Base-by-base conservation (phyloP, 1,140 invertebrate species). In the Lordiphosa mommai region DNA sequence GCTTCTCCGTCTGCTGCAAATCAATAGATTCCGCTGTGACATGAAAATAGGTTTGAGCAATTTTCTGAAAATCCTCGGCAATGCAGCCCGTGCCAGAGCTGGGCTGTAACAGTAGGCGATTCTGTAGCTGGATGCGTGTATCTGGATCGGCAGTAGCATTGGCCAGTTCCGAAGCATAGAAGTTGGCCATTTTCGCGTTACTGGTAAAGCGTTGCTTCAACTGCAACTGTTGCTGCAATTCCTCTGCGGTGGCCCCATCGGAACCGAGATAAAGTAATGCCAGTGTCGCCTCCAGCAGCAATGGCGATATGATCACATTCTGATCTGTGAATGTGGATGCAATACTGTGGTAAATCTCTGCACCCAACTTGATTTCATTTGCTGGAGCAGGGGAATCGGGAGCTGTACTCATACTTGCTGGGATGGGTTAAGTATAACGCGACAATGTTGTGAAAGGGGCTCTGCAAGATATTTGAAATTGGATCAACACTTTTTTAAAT, bases 161-260 rank as follows among this genome's bases (percentile, higher is more conserved):
- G 1, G 56, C 60, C 16, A 88, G 30, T 29, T 79, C 66, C 0
- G 60, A 48, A 8, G 86, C 86, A 70, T 61, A 88, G 32, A 68
- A 88, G 16, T 84, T 88, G 12, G 86, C 86, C 86, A 88, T 88
- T 63, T 88, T 88, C n/a, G 82, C 82, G 49, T 88, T 88, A 53
- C 68, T 88, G n/a, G 63, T 41, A 27, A 80, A 88, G 9, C 82
- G 86, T 10, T 85, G 40, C 56, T 84, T 69, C 8, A 88, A 38
- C 16, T 82, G 29, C 30, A 88, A 12, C 8, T 64, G 14, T 0
- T 53, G 51, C 34, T 88, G 65, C 27, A 88, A n/a, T 10, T 88
- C 73, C 33, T 73, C 82, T 3, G 86, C 86, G 0, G 86, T 88
- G 37, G 63, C 52, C 0, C 86, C 82, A 64, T 88, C 86, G 0